Evolutionary conservation across 2,797 vertebrate genomes (phyloP).

Genomic region (Tauraco hartlaubi): DNA sequence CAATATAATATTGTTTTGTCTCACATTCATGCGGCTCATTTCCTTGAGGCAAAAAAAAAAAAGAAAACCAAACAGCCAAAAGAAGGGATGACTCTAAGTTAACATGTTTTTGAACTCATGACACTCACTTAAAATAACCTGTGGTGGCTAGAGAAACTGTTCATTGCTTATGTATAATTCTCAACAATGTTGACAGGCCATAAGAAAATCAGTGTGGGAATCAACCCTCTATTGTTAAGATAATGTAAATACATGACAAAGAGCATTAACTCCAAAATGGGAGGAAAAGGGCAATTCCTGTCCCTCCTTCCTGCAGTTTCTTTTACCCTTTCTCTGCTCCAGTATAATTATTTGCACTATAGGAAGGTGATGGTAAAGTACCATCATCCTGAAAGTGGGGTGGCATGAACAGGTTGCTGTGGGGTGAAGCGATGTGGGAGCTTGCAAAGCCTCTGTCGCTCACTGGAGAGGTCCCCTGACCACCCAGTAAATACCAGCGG

Average conservation of each 20-base stretch:
- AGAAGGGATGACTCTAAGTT: background rate
- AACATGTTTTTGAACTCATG: constrained; percentile 6
- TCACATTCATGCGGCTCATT: background rate
- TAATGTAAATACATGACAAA: constrained; percentile 46
- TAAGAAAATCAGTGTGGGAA: constrained; percentile 17
- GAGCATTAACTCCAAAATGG: background rate
- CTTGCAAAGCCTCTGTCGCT: background rate
- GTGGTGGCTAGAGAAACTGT: background rate
- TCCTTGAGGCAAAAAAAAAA: constrained; percentile 22
- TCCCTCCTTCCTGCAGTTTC: background rate
- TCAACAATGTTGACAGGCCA: background rate
- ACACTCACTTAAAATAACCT: background rate
- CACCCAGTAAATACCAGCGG: background rate
- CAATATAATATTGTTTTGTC: constrained; percentile 10
- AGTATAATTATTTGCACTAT: background rate
- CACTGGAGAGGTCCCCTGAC: background rate
- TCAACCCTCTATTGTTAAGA: constrained; percentile 3
- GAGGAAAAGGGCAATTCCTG: constrained; percentile 14
- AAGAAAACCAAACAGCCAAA: background rate
- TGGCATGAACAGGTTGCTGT: background rate
- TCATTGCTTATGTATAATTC: background rate
- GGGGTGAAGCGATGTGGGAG: background rate
- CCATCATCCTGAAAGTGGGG: background rate
- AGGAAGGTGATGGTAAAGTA: background rate
- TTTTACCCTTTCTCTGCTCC: background rate